Evolutionary conservation across 2,113 vertebrate species (phyloP), one percentile per base, ranked within the genome.

Genomic region (Hassar affinis): DNA sequence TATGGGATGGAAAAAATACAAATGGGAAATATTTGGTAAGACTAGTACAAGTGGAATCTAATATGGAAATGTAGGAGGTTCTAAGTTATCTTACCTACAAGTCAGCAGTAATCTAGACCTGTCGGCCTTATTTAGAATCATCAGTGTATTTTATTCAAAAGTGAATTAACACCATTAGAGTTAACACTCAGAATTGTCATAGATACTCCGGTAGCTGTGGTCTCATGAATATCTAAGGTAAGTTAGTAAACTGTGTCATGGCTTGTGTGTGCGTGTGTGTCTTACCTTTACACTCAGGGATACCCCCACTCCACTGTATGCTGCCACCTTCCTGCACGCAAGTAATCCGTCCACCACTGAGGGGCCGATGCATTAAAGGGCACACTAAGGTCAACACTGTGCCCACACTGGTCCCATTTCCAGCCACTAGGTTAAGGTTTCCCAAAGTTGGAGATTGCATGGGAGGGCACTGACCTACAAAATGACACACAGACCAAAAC

Each of bases 221-320:
- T 33, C 11, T 47, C 12, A 30, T 27, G n/a, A 51, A n/a, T 27
- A 47, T 45, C 20, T 71, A 74, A 27, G 6, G 25, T 74, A 17
- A 33, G 11, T 52, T 52, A 30, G 12, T 0, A 0, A 72, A 49
- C 27, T 72, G 30, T 56, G 6, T 76, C 3, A 54, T 22, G 22
- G 27, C 20, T 51, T 84, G 22, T 52, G 27, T 76, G 22, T 61
- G 42, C 51, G 7, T 64, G 22, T 61, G 42, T 59, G 7, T 64
- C 96, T 95, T 94, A 99, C 97, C 84, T 89, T 93, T 95, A 90
- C 97, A 98, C 82, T 90, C 88, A 8, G 95, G 95, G 6, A 85
- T 88, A 6, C 89, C 91, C 0, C 93, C 95, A 54, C 91, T 95
- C 97, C 97, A 98, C 79, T 94, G 88, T 0, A 95, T 90, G 20